phyloP scores from a whole-genome alignment of 2,888 invertebrate genomes.

The Euproctis similis region DNA sequence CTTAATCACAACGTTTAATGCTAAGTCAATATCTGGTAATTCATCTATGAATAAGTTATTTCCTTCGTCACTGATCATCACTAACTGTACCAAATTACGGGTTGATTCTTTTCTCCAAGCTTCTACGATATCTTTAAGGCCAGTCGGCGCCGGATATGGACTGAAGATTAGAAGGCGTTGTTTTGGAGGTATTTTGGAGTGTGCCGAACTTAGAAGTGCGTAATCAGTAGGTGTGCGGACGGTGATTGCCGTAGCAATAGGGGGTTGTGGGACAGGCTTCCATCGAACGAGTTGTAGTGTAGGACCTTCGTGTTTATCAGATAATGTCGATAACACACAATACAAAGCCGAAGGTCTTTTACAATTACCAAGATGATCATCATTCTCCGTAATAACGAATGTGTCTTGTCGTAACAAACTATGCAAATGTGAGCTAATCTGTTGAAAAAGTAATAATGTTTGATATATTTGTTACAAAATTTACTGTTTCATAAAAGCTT shows the following conservation, averaged over 20 bases:
- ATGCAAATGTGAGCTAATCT: conserved; percentile 13
- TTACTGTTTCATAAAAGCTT: too few species aligned
- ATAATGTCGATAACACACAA: conserved; percentile 8
- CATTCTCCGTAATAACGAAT: conserved; percentile 18
- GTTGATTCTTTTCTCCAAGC: conserved; percentile 29
- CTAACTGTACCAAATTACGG: conserved; percentile 28
- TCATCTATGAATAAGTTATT: conserved; percentile 26
- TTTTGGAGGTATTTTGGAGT: conserved; percentile 3
- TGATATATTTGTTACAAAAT: too few species aligned
- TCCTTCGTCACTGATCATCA: conserved; percentile 32
- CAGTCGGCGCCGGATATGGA: conserved; percentile 10
- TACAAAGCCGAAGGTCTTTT: conserved; percentile 10
- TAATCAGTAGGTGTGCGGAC: conserved; percentile 8
- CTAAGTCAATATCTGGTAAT: conserved; percentile 33
- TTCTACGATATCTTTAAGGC: conserved; percentile 22
- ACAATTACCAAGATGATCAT: conserved; percentile 5
- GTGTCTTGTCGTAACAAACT: conserved; percentile 9
- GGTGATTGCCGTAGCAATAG: conserved; percentile 15
- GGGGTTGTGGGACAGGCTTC: conserved; percentile 6
- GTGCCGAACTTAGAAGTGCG: conserved; percentile 5
- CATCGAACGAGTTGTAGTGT: conserved; percentile 15
- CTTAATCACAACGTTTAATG: conserved; percentile 29
- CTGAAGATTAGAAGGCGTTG: conserved; percentile 15
- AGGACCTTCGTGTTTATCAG: conserved; percentile 4
- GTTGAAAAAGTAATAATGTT: too few species aligned